Conservation (phyloP, 2,113 vertebrate species). For the Galeopterus variegatus region DNA sequence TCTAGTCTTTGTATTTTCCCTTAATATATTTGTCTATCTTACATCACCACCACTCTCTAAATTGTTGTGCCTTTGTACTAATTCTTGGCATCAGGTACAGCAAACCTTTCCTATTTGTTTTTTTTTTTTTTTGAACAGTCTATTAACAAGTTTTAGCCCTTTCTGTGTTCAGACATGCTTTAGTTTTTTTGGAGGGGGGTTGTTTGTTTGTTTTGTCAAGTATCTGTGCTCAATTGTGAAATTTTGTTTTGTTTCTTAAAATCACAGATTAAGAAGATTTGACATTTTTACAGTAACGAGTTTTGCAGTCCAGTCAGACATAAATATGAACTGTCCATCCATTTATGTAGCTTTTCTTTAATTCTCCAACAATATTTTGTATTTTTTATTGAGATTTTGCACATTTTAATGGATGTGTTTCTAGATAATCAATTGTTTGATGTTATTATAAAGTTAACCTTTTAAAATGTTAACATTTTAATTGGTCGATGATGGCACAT, state of each 20-base stretch:
- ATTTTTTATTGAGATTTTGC: not conserved
- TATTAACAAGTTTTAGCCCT: not conserved
- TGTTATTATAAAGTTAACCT: not conserved
- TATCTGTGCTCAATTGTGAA: not conserved
- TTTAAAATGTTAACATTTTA: not conserved
- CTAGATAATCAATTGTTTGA: slow-evolving; percentile 21
- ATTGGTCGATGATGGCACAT: not conserved
- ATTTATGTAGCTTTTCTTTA: not conserved
- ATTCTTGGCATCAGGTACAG: not conserved
- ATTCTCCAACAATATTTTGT: slow-evolving; percentile 28
- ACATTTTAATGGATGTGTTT: not conserved
- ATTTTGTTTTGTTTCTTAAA: slow-evolving; percentile 23
- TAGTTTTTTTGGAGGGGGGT: not conserved
- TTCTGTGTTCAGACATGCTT: not conserved
- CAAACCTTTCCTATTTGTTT: not conserved
- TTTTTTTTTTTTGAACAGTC: no score
- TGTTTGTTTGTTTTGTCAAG: not conserved
- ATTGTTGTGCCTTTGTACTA: not conserved
- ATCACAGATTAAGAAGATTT: not conserved
- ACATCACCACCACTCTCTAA: not conserved
- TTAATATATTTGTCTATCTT: not conserved
- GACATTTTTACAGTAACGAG: slow-evolving; percentile 15
- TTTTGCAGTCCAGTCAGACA: not conserved
- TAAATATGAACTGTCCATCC: not conserved
- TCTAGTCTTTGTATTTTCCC: not conserved